Evolutionary conservation across 2,888 invertebrate species (phyloP).

Genomic region (Xylocampa areola): DNA sequence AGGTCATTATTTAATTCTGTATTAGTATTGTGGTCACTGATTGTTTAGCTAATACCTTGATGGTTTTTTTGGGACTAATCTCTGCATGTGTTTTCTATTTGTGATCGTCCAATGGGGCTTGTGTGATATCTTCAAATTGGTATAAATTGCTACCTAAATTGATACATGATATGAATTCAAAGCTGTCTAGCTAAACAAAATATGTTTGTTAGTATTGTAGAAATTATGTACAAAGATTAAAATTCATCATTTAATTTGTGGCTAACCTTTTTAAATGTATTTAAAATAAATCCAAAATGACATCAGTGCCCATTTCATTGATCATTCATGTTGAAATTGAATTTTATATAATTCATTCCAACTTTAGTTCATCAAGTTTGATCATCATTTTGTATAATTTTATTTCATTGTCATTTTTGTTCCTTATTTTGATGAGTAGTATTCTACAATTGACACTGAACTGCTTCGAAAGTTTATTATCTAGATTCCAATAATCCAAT

Average conservation of each 20-base stretch:
- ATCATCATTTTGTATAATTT: no score
- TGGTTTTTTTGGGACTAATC: conserved; percentile 56
- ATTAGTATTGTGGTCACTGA: conserved; percentile 65
- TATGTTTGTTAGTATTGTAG: conserved; percentile 1
- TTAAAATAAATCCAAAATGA: conserved; percentile 10
- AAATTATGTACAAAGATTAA: conserved; percentile 3
- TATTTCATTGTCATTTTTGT: conserved; percentile 30
- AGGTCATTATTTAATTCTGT: conserved; percentile 79
- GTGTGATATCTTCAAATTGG: conserved; percentile 11
- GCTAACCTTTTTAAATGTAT: conserved; percentile 1
- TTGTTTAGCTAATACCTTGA: conserved; percentile 48
- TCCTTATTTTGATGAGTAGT: neutral
- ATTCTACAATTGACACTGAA: no score
- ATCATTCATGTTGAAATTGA: conserved; percentile 31
- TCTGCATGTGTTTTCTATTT: conserved; percentile 65
- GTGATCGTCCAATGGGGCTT: conserved; percentile 45
- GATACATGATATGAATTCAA: neutral
- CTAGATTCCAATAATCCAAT: no score
- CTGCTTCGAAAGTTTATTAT: no score
- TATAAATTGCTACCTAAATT: conserved; percentile 1
- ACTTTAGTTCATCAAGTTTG: conserved; percentile 72
- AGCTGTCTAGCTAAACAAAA: neutral
- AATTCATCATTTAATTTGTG: conserved; percentile 10
- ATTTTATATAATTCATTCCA: conserved; percentile 12
- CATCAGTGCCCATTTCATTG: conserved; percentile 34